phyloP scores from a whole-genome alignment of 92 coral and sea anemone genomes.

The Meandrina meandrites region DNA sequence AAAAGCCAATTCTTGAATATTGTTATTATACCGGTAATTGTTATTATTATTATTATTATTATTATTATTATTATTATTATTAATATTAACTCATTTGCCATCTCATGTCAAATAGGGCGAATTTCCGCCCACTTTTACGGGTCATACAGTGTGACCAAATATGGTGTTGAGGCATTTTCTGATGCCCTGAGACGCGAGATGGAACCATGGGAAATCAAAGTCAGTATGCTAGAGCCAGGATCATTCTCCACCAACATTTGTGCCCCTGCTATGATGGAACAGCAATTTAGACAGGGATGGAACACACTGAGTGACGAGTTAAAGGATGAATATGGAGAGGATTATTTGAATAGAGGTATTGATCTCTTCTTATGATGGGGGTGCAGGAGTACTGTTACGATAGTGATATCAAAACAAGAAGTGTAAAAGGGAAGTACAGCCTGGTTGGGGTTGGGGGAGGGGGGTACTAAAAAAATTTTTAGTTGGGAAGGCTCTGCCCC shows the following conservation, averaged over 20 bases:
- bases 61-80: no score
- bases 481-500: neutral
- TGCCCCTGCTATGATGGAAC: slow-evolving; percentile 20
- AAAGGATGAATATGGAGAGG: slow-evolving; percentile 67
- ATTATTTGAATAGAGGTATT: slow-evolving; percentile 56
- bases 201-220: slow-evolving; percentile 64
- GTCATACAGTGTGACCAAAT: slow-evolving; percentile 62
- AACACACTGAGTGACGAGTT: slow-evolving; percentile 50
- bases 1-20: no score
- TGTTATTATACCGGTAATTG: no score
- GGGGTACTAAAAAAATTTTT: neutral
- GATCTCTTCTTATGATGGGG: neutral
- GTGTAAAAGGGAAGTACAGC: no score
- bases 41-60: no score
- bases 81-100: neutral
- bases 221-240: slow-evolving; percentile 74
- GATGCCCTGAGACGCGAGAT: slow-evolving; percentile 77
- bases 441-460: no score
- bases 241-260: slow-evolving; percentile 58
- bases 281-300: slow-evolving; percentile 55
- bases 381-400: no score
- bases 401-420: no score
- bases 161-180: slow-evolving; percentile 83
- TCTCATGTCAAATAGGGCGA: slow-evolving; percentile 39
- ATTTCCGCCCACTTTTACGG: slow-evolving; percentile 25